These are phyloP conservation scores for Mormyrus lacerda DNA, from an alignment of 2,113 vertebrate species.

Conservation along the genomic window DNA sequence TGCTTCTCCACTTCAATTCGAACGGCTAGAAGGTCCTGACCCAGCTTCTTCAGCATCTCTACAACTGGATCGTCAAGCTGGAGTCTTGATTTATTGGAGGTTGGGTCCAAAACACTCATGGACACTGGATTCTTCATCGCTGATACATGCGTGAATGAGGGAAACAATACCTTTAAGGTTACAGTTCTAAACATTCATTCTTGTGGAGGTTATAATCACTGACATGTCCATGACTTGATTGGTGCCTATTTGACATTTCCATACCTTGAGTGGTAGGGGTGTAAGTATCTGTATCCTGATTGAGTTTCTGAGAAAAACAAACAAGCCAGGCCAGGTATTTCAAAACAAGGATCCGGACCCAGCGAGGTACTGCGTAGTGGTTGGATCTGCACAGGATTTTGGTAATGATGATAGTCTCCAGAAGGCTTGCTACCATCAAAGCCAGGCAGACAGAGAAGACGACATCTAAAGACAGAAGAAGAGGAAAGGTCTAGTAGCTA, in stretches of 20 bases:
- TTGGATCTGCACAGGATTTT: constrained; percentile 15
- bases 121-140: not conserved
- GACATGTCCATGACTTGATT: not conserved
- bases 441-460: constrained; percentile 23
- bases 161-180: not conserved
- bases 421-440: constrained; percentile 26
- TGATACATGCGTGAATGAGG: not conserved
- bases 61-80: not conserved
- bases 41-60: constrained; percentile 12
- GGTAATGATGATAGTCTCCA: constrained; percentile 26
- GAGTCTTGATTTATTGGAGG: not conserved
- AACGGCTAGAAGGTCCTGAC: constrained; percentile 17
- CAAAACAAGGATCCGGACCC: constrained; percentile 8
- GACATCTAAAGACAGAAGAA: not conserved
- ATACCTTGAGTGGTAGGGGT: constrained; percentile 22
- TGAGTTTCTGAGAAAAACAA: not conserved
- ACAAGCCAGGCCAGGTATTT: constrained; percentile 11
- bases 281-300: constrained; percentile 20
- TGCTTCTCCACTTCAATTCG: constrained; percentile 8
- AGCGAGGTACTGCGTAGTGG: constrained; percentile 1
- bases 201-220: not conserved
- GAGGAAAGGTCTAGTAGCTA: not conserved
- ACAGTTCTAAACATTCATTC: not conserved
- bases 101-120: not conserved
- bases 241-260: not conserved